These are phyloP conservation scores for Oreonectes daqikongensis DNA, from an alignment of 2,797 vertebrate species.

Conservation along the genomic window DNA sequence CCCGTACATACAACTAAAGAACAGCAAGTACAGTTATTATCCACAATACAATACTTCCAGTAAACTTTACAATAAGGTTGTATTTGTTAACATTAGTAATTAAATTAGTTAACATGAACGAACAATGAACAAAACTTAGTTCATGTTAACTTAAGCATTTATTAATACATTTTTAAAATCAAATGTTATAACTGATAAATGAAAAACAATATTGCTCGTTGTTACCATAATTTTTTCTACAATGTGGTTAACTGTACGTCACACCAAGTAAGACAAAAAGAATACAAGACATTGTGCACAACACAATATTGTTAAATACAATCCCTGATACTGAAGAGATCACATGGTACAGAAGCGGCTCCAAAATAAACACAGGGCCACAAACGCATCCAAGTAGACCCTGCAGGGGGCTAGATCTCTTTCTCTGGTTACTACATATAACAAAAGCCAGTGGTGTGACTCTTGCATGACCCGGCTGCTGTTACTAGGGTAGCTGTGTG, in stretches of 20 bases:
- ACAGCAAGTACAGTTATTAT: too few species aligned
- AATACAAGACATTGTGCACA: background rate
- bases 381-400: slow-evolving; percentile 36
- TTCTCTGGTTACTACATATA: slow-evolving; percentile 26
- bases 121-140: too few species aligned
- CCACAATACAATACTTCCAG: too few species aligned
- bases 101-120: too few species aligned
- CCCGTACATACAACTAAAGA: too few species aligned
- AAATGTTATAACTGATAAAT: too few species aligned
- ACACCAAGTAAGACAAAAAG: background rate
- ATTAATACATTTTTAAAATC: too few species aligned
- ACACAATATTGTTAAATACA: background rate
- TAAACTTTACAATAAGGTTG: too few species aligned
- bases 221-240: too few species aligned
- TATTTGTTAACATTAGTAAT: too few species aligned
- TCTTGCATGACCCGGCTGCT: slow-evolving; percentile 11
- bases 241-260: background rate
- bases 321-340: slow-evolving; percentile 7
- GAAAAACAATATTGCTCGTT: too few species aligned
- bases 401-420: slow-evolving; percentile 13
- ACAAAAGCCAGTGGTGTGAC: slow-evolving; percentile 36
- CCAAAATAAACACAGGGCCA: slow-evolving; percentile 23
- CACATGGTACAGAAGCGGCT: background rate
- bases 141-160: too few species aligned
- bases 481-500: slow-evolving; percentile 47